phyloP scores from a whole-genome alignment of 2,113 vertebrate species.

The Amphilophus citrinellus region DNA sequence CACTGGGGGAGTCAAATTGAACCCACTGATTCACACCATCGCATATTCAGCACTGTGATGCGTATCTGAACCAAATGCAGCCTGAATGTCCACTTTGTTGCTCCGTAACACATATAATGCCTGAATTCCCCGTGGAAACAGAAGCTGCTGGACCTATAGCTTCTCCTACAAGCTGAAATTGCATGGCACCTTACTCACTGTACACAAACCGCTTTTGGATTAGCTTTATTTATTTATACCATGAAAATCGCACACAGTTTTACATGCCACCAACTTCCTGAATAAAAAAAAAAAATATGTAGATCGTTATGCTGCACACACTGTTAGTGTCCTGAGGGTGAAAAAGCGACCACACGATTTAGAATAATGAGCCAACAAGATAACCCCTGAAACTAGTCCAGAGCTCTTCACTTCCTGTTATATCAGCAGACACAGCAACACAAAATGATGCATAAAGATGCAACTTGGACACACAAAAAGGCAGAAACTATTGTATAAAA shows the following conservation, averaged over 20 bases:
- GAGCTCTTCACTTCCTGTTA: slow-evolving; percentile 7
- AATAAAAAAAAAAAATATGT: background rate
- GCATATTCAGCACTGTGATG: background rate
- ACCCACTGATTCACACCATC: slow-evolving; percentile 37
- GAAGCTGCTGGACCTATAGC: slow-evolving; percentile 12
- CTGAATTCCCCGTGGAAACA: slow-evolving; percentile 39
- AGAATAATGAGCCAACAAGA: background rate
- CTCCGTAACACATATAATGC: slow-evolving; percentile 50
- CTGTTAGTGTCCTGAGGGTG: background rate
- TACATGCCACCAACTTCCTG: background rate
- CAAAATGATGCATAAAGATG: background rate
- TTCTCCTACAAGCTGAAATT: slow-evolving; percentile 10
- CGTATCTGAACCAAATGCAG: slow-evolving; percentile 17
- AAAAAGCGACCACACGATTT: background rate
- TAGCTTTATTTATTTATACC: background rate
- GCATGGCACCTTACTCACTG: slow-evolving; percentile 2
- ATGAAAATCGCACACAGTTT: slow-evolving; percentile 3
- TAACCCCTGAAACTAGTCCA: background rate
- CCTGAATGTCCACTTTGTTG: slow-evolving; percentile 29
- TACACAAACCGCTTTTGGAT: slow-evolving; percentile 1
- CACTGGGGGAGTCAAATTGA: slow-evolving; percentile 17
- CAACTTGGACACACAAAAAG: background rate
- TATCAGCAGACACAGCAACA: background rate
- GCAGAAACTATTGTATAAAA: background rate
- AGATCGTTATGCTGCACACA: background rate